Percentiles rank a stretch among this genome's conserved stretches.
These are phyloP conservation scores for Phyllostomus hastatus DNA, from an alignment of 2,113 vertebrate genomes.

Conservation along the genomic window DNA sequence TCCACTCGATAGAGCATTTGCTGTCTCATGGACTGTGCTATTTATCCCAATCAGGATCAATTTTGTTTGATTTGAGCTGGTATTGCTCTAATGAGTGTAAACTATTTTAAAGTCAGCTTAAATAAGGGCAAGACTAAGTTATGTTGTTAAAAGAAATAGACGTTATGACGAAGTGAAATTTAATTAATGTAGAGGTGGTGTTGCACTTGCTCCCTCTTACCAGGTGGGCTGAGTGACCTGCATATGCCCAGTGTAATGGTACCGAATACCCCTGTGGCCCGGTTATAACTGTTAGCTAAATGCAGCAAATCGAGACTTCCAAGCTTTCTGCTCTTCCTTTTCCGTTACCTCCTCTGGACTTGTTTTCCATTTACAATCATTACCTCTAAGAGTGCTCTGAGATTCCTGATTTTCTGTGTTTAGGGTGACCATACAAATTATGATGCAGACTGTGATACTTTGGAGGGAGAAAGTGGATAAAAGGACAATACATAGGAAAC, in stretches of 20 bases:
- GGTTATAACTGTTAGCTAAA: neutral
- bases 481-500: neutral
- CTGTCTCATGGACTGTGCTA: neutral
- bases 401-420: neutral
- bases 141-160: neutral
- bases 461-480: neutral
- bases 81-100: neutral
- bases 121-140: neutral
- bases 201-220: neutral
- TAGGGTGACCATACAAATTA: neutral
- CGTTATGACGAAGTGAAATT: neutral
- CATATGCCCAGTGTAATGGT: neutral
- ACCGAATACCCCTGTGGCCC: neutral
- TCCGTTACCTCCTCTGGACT: neutral
- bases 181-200: neutral
- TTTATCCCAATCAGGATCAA: neutral
- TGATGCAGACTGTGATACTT: neutral
- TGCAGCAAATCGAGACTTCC: neutral
- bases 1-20: neutral
- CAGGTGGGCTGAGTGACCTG: neutral
- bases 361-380: neutral
- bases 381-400: neutral
- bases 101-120: neutral
- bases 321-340: neutral
- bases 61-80: neutral